Percentiles rank a stretch among this genome's conserved stretches.
Conservation (phyloP, 2,888 invertebrate species). For the Xylophagus ater region DNA sequence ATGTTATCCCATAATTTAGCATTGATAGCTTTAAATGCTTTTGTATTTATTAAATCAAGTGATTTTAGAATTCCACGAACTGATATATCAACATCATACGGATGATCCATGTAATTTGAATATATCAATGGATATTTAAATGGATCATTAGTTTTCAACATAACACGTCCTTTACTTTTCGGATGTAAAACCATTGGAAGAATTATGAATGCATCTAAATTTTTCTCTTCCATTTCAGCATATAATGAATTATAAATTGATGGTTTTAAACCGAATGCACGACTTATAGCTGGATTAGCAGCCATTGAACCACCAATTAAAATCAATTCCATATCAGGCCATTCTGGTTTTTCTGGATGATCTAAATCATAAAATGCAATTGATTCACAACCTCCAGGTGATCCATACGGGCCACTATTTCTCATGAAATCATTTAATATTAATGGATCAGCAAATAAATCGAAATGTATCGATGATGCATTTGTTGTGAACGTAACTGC, state of each 20-base stretch:
- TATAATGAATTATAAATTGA: slow-evolving; percentile 33
- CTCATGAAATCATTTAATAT: slow-evolving; percentile 12
- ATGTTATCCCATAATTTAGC: slow-evolving; percentile 39
- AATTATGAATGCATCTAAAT: slow-evolving; percentile 39
- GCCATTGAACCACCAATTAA: slow-evolving; percentile 42
- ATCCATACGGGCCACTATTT: slow-evolving; percentile 32
- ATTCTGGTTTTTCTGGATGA: slow-evolving; percentile 34
- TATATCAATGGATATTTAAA: slow-evolving; percentile 48
- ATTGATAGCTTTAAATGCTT: slow-evolving; percentile 41
- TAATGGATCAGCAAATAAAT: slow-evolving; percentile 20
- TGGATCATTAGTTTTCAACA: slow-evolving; percentile 48
- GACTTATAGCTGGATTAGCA: slow-evolving; percentile 23
- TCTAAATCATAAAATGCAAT: slow-evolving; percentile 47
- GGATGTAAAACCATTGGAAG: slow-evolving; percentile 50
- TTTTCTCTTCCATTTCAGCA: slow-evolving; percentile 22
- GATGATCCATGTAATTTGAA: slow-evolving; percentile 51
- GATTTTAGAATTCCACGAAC: slow-evolving; percentile 44
- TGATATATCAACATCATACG: slow-evolving; percentile 46
- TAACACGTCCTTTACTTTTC: slow-evolving; percentile 49
- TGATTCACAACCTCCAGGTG: slow-evolving; percentile 45
- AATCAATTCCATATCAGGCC: slow-evolving; percentile 55
- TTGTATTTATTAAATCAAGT: slow-evolving; percentile 38
- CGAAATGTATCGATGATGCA: slow-evolving; percentile 32
- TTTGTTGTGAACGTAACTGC: slow-evolving; percentile 49
- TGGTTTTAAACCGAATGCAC: slow-evolving; percentile 34